Percentiles rank a stretch among this genome's conserved stretches.
These are phyloP conservation scores for Notoglanidium macrostoma DNA, from an alignment of 2,797 vertebrate genomes.

Conservation along the genomic window DNA sequence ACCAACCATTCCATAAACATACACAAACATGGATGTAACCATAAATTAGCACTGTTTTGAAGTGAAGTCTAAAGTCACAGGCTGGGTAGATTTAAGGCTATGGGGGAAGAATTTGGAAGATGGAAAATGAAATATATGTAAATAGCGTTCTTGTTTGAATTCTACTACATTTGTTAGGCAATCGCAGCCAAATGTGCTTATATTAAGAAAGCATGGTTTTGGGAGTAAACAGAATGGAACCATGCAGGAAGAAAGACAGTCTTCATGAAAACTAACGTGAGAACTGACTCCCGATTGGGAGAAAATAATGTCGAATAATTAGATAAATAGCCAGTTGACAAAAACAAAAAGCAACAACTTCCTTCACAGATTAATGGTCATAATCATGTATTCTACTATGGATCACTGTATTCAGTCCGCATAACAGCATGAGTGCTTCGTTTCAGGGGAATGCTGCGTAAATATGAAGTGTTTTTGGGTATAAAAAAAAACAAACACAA, in stretches of 20 bases:
- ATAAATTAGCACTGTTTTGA: background rate
- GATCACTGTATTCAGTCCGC: background rate
- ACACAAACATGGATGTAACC: background rate
- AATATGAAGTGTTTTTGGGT: background rate
- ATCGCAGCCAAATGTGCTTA: constrained; percentile 70
- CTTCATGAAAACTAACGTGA: background rate
- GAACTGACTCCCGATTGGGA: background rate
- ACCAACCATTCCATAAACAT: background rate
- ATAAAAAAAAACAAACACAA: background rate
- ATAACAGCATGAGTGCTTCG: background rate
- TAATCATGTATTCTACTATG: background rate
- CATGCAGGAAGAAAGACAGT: background rate
- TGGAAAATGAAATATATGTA: background rate
- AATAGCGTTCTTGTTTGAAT: background rate
- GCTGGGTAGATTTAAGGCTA: background rate
- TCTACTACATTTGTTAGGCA: constrained; percentile 71
- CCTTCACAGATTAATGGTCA: background rate
- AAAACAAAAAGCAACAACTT: no score
- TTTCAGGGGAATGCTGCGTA: background rate
- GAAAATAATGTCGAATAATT: background rate
- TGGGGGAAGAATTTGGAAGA: background rate
- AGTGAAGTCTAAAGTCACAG: background rate
- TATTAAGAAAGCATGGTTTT: constrained; percentile 56
- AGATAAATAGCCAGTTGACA: no score
- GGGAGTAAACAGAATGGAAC: constrained; percentile 26